Evolutionary conservation across 2,888 invertebrate genomes (phyloP), one percentile per base, ranked within the genome.

Genomic region (Rhogogaster chlorosoma): DNA sequence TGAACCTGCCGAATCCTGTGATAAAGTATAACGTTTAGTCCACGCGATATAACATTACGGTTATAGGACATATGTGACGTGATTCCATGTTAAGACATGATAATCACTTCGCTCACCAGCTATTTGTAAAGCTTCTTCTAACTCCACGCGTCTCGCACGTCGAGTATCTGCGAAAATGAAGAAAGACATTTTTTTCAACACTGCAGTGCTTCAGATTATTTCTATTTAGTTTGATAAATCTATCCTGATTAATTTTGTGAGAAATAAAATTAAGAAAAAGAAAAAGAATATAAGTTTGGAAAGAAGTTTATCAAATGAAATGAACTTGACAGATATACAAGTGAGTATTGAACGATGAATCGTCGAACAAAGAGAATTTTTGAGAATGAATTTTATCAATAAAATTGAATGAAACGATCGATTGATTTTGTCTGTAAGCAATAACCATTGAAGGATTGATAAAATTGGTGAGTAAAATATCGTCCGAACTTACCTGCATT

Each of bases 1-100:
- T 95, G 88, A 95, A 95, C 89, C 93, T 92, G 15, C 95, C 95
- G 91, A 94, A 94, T 64, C 94, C 95, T 94, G 85, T 12, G 88
- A 87, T 36, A 38, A 38, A 2, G 42, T 73, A 42, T 42, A 22
- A 73, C 18, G 42, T 42, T 22, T 22, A 42, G 73, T 73, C 0
- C 9, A 73, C 9, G 4, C 12, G 42, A 42, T 73, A 61, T 38
- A 12, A 3, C 26, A 42, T 42, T 12, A 73, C 15, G 42, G 73
- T 22, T 42, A 10, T 42, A 73, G 22, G 22, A 26, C 12, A 18
- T 22, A 18, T 67, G 4, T 12, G 2, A 77, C 9, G 32, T 1
- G 53, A 49, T 3, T 77, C 29, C 2, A 15, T 18, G 9, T 29
- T 26, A n/a, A 15, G 75, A 38, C 18, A n/a, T 32, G 70, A 38